phyloP scores from a whole-genome alignment of 2,888 invertebrate genomes.

The Scaptomyza cyrtandrae region DNA sequence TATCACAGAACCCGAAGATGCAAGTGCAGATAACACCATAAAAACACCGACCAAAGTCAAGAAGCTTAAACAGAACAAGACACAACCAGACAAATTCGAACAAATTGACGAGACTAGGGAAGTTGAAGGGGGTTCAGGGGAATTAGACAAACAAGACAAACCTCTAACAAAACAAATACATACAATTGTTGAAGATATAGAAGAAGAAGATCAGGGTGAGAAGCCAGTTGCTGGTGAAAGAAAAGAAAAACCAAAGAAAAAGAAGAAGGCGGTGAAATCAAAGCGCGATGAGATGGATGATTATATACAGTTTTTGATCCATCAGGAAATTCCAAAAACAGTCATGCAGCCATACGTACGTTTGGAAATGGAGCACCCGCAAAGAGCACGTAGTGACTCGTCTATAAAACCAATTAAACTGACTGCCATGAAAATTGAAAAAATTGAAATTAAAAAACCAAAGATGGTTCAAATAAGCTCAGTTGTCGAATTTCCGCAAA shows the following conservation, averaged over 20 bases:
- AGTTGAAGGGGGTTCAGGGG: conserved; percentile 57
- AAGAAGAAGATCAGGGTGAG: conserved; percentile 77
- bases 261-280: conserved; percentile 74
- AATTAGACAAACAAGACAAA: no score
- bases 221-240: conserved; percentile 63
- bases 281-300: conserved; percentile 83
- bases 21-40: conserved; percentile 81
- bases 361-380: conserved; percentile 81
- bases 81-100: conserved; percentile 70
- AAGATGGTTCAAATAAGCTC: conserved; percentile 87
- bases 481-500: conserved; percentile 86
- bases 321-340: conserved; percentile 84
- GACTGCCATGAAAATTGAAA: conserved; percentile 87
- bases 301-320: conserved; percentile 83
- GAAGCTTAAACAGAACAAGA: conserved; percentile 76
- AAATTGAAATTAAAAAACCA: conserved; percentile 86
- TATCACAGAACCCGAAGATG: conserved; percentile 84
- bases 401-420: conserved; percentile 78
- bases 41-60: conserved; percentile 80
- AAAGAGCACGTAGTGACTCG: conserved; percentile 79
- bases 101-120: conserved; percentile 80
- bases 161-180: conserved; percentile 78
- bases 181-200: conserved; percentile 72
- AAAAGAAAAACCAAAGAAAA: conserved; percentile 74
- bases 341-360: conserved; percentile 84